Evolutionary conservation across 2,888 invertebrate genomes (phyloP), one percentile per base, ranked within the genome.

Genomic region (Pterobdella sp.): DNA sequence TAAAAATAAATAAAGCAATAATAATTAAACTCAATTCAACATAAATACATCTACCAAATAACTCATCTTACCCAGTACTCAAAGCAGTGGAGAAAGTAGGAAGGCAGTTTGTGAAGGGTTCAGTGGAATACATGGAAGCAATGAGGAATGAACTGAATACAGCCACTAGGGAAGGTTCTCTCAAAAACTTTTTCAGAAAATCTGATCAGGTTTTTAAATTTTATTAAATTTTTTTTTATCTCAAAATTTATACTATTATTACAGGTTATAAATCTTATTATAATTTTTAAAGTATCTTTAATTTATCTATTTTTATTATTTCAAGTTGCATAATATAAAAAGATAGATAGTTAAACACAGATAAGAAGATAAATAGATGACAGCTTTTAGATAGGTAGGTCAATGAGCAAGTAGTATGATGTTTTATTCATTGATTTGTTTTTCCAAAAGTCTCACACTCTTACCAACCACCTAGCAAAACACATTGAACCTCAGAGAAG

Each of bases 61-160:
- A 14, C 29, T 65, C 22, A 56, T 35, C 32, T n/a, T 63, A 29
- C 7, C n/a, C 22, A 71, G 87, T 92, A 75, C 83, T 94, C 66
- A 87, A 92, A 78, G 88, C 88, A 74, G 85, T 94, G 68, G 92
- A 93, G 79, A 88, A 89, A 74, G 89, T 90, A 2, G 88, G 88
- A 52, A 79, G 84, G 4, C 83, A 83, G 66, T 77, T 79, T 75
- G 75, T 80, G 3, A 80, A 79, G 74, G 78, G 78, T 10, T 77
- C 79, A 3, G 75, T 77, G 22, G 80, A 80, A n/a, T 83, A 83
- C 77, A 76, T 73, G 32, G 78, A 77, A 2, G 75, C 78, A 22
- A 68, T 83, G 73, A 77, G 79, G 56, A 79, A 79, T 52, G 81
- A 83, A 74, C 75, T 83, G 14, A 73, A 32, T 26, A 63, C 49